Conservation (phyloP, 2,888 invertebrate genomes). For the Epinotia ramella region DNA sequence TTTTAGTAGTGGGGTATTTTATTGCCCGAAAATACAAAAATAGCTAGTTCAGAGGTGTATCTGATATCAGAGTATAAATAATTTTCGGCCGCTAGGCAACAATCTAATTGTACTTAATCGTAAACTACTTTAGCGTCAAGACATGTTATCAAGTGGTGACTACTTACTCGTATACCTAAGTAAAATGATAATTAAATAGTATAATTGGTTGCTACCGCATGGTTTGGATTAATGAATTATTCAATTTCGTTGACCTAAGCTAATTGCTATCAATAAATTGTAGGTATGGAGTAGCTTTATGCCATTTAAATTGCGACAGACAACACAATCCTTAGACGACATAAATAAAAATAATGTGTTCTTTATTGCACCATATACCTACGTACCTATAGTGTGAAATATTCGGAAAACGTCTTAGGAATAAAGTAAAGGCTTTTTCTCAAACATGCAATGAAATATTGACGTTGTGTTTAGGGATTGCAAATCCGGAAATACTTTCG, state of each 20-base stretch:
- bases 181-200: conserved; percentile 19
- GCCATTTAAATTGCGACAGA: no score
- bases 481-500: no score
- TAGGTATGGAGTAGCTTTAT: no score
- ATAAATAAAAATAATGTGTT: no score
- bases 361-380: no score
- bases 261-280: no score
- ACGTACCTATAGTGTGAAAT: no score
- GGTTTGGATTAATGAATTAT: background rate
- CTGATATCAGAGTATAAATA: conserved; percentile 34
- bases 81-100: conserved; percentile 23
- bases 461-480: no score
- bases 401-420: no score
- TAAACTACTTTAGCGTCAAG: conserved; percentile 21
- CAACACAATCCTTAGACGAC: no score
- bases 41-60: conserved; percentile 22
- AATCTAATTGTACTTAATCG: conserved; percentile 17
- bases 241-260: background rate
- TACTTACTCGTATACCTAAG: background rate
- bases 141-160: conserved; percentile 17
- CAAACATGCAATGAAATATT: no score
- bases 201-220: conserved; percentile 3
- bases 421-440: no score
- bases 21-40: conserved; percentile 31
- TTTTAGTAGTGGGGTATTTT: conserved; percentile 31